These are phyloP conservation scores for Sebastes schlegelii DNA, from an alignment of 2,113 vertebrate genomes.

Conservation along the genomic window DNA sequence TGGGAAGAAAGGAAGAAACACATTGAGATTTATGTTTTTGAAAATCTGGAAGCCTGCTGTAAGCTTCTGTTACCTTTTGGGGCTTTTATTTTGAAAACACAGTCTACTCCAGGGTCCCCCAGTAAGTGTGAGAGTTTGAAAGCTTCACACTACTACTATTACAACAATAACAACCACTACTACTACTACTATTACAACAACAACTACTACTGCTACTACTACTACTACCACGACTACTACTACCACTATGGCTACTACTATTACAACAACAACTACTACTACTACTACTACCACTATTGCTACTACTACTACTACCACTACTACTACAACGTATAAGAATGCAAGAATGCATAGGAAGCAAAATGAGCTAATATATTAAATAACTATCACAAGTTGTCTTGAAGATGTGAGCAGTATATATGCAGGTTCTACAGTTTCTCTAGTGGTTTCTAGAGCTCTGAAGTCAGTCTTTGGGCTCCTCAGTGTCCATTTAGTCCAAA, in stretches of 20 bases:
- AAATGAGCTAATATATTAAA: neutral
- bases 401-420: neutral
- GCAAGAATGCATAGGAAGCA: neutral
- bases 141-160: neutral
- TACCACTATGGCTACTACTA: neutral
- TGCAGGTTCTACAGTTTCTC: neutral
- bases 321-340: neutral
- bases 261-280: neutral
- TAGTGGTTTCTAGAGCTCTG: neutral
- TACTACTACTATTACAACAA: neutral
- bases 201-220: neutral
- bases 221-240: too few relatives aligned
- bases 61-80: neutral
- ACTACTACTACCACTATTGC: neutral
- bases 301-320: neutral
- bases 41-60: too few relatives aligned
- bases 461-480: neutral
- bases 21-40: too few relatives aligned
- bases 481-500: neutral
- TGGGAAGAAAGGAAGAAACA: too few relatives aligned
- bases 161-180: too few relatives aligned
- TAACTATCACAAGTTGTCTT: neutral
- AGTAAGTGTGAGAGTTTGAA: neutral
- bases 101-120: too few relatives aligned
- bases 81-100: constrained; percentile 4